Evolutionary conservation across 2,797 vertebrate genomes (phyloP).

Genomic region (Coregonus sp.): DNA sequence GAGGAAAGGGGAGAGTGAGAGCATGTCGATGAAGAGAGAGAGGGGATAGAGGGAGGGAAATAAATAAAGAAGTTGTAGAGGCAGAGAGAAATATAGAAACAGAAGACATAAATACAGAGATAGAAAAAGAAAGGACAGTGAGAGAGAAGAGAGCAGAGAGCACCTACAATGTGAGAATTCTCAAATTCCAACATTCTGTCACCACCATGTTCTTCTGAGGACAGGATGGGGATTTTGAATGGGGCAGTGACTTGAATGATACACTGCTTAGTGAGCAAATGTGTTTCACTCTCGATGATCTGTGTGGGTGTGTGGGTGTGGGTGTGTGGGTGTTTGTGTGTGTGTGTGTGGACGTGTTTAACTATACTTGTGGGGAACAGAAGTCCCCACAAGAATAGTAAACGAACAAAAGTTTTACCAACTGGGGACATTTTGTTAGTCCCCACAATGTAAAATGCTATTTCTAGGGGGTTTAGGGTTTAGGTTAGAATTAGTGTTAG

Average conservation of each 20-base stretch:
- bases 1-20: background rate
- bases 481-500: no score
- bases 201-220: background rate
- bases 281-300: background rate
- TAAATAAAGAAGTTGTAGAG: background rate
- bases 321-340: slow-evolving; percentile 1
- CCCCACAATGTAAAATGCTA: no score
- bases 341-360: background rate
- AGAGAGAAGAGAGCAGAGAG: background rate
- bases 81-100: background rate
- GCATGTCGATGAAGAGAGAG: background rate
- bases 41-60: background rate
- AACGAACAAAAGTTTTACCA: no score
- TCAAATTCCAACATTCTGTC: background rate
- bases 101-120: background rate
- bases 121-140: background rate
- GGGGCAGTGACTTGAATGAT: background rate
- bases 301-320: background rate
- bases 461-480: no score
- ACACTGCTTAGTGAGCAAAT: background rate
- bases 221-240: slow-evolving; percentile 1
- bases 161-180: background rate
- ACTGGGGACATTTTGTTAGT: no score
- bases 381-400: no score
- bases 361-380: no score